phyloP scores from a whole-genome alignment of 2,113 vertebrate genomes.

The Etheostoma spectabile region DNA sequence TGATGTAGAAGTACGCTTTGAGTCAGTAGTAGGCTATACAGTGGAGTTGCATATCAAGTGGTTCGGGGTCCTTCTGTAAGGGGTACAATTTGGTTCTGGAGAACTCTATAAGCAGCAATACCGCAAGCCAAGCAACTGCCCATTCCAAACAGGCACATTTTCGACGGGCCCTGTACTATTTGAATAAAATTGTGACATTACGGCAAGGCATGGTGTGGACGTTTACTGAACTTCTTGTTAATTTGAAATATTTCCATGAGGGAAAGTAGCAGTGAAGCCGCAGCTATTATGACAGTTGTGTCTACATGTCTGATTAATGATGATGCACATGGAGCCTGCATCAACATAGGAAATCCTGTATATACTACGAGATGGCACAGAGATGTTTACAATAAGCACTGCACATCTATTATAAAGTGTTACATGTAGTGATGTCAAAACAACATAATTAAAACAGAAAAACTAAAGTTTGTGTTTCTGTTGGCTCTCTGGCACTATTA shows the following conservation, averaged over 20 bases:
- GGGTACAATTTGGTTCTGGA: too few species aligned
- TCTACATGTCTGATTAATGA: not conserved
- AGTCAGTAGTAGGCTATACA: too few species aligned
- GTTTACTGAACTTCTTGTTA: not conserved
- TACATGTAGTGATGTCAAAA: not conserved
- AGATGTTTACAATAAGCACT: constrained; percentile 1
- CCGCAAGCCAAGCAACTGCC: too few species aligned
- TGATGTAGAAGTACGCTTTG: too few species aligned
- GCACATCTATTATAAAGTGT: not conserved
- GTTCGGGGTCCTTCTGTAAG: too few species aligned
- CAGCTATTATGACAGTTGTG: constrained; percentile 1
- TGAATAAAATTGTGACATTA: not conserved
- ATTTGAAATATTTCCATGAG: not conserved
- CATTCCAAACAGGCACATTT: too few species aligned
- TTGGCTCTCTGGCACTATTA: not conserved
- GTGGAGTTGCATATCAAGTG: too few species aligned
- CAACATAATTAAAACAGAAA: not conserved
- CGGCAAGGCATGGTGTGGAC: not conserved
- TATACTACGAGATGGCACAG: not conserved
- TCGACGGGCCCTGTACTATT: too few species aligned
- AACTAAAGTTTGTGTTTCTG: not conserved
- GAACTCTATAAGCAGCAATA: too few species aligned
- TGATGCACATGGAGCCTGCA: constrained; percentile 13
- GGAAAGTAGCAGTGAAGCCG: not conserved
- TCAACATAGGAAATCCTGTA: constrained; percentile 51